Conservation (phyloP, 2,797 vertebrate genomes). For the Chiropotes sagulatus region DNA sequence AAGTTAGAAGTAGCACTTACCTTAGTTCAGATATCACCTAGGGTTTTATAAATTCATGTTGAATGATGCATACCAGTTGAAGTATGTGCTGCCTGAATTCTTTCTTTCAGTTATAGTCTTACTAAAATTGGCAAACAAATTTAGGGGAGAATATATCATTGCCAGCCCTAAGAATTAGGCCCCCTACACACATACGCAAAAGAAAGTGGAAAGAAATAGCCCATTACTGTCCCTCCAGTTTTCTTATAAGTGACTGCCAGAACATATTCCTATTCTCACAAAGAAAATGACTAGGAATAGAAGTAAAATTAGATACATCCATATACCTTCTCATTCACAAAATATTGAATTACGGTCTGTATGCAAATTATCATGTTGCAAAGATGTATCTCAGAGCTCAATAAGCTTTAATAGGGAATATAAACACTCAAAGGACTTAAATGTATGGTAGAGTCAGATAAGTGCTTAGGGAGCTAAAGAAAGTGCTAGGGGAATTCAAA, state of each 20-base stretch:
- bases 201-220: slow-evolving; percentile 4
- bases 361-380: slow-evolving; percentile 17
- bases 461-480: background rate
- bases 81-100: background rate
- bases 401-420: slow-evolving; percentile 4
- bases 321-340: background rate
- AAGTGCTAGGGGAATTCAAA: background rate
- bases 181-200: background rate
- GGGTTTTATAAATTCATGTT: slow-evolving; percentile 26
- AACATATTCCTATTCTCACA: slow-evolving; percentile 3
- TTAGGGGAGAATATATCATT: background rate
- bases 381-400: background rate
- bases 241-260: background rate
- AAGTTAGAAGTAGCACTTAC: slow-evolving; percentile 28
- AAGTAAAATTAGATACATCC: background rate
- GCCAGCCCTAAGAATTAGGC: background rate
- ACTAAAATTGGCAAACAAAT: slow-evolving; percentile 20
- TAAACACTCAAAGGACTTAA: background rate
- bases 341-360: background rate
- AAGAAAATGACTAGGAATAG: background rate
- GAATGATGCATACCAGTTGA: background rate
- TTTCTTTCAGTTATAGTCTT: slow-evolving; percentile 47
- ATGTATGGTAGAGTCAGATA: background rate
- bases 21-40: background rate
- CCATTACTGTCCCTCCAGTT: background rate